Conservation (phyloP, 2,888 invertebrate species). For the Argynnis bischoffii region DNA sequence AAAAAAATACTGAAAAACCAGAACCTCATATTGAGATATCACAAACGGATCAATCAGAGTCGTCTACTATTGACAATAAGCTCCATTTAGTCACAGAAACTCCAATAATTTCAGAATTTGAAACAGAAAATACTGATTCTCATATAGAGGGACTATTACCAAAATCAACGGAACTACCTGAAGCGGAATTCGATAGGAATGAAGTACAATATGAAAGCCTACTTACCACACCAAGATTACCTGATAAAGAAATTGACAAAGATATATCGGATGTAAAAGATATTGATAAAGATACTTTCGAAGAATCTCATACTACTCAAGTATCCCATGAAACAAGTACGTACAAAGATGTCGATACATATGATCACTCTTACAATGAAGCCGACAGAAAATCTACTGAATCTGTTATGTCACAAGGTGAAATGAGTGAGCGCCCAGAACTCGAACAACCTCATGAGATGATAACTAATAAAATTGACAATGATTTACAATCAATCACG, state of each 20-base stretch:
- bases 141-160: not conserved
- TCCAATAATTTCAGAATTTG: not conserved
- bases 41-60: not conserved
- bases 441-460: not conserved
- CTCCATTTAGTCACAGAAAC: not conserved
- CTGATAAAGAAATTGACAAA: conserved; percentile 10
- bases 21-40: conserved; percentile 5
- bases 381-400: not conserved
- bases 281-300: conserved; percentile 9
- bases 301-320: conserved; percentile 12
- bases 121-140: not conserved
- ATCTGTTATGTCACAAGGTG: conserved; percentile 1
- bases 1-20: conserved; percentile 4
- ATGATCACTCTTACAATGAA: not conserved
- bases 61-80: not conserved
- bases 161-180: not conserved
- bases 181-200: not conserved
- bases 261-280: not conserved
- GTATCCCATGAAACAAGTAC: conserved; percentile 12
- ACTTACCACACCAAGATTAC: conserved; percentile 11
- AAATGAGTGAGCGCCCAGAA: not conserved
- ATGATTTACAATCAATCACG: not conserved
- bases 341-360: not conserved
- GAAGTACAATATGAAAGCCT: not conserved
- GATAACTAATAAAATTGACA: conserved; percentile 7